Evolutionary conservation across 1,140 invertebrate genomes (phyloP).

Genomic region (Aphelenchoides besseyi): DNA sequence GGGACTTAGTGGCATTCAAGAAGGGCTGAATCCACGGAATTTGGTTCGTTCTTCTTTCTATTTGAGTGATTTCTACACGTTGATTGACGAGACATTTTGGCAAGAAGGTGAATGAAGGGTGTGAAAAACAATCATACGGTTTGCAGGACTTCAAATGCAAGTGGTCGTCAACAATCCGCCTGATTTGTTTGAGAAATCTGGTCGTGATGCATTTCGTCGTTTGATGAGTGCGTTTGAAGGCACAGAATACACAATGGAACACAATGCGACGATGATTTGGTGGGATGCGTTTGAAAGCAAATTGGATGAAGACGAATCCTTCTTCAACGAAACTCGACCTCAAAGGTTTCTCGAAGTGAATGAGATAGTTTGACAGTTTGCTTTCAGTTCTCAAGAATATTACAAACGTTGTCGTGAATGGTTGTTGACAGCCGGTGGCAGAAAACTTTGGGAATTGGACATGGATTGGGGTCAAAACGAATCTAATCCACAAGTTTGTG

Average conservation of each 20-base stretch:
- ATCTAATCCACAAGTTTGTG: slow-evolving; percentile 16
- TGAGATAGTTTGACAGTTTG: neutral
- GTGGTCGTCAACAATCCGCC: slow-evolving; percentile 62
- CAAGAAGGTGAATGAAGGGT: slow-evolving; percentile 47
- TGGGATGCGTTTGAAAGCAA: slow-evolving; percentile 56
- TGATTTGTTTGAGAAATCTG: slow-evolving; percentile 43
- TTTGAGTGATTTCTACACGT: slow-evolving; percentile 56
- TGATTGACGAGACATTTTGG: slow-evolving; percentile 66
- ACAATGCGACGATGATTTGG: slow-evolving; percentile 62
- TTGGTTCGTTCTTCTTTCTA: slow-evolving; percentile 55
- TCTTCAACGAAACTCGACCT: slow-evolving; percentile 27
- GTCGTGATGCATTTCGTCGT: slow-evolving; percentile 36
- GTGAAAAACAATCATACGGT: neutral
- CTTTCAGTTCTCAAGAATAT: slow-evolving; percentile 52
- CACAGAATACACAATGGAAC: slow-evolving; percentile 57
- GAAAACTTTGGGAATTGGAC: slow-evolving; percentile 60
- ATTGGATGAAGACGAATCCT: slow-evolving; percentile 41
- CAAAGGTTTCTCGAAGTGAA: slow-evolving; percentile 12
- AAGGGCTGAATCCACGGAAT: slow-evolving; percentile 50
- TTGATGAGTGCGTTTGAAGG: slow-evolving; percentile 55
- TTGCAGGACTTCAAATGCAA: slow-evolving; percentile 60
- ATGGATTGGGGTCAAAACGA: slow-evolving; percentile 52
- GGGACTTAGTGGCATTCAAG: slow-evolving; percentile 69
- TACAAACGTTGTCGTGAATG: slow-evolving; percentile 56
- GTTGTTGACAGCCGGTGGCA: slow-evolving; percentile 58